phyloP scores from a whole-genome alignment of 2,113 vertebrate species.

The Zosterops lateralis region DNA sequence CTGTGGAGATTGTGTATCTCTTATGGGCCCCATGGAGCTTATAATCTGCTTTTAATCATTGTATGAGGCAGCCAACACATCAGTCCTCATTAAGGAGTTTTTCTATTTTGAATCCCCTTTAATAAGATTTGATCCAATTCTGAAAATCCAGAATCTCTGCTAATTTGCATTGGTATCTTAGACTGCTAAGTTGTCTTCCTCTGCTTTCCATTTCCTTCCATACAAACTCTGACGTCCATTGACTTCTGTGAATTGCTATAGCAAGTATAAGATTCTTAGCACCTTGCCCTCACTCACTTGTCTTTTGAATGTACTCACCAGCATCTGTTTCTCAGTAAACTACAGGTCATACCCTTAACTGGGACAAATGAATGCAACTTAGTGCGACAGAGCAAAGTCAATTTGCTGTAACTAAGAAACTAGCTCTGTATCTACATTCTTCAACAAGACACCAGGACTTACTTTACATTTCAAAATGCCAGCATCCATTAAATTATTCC shows the following conservation, averaged over 20 bases:
- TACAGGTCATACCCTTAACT: neutral
- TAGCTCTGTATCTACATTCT: neutral
- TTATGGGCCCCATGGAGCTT: neutral
- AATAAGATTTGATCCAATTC: slow-evolving; percentile 3
- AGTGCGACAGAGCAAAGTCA: neutral
- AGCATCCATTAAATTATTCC: neutral
- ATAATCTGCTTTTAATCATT: slow-evolving; percentile 61
- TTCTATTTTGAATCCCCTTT: neutral
- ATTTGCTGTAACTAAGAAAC: slow-evolving; percentile 21
- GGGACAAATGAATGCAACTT: neutral
- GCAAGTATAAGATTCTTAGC: neutral
- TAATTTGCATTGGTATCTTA: neutral
- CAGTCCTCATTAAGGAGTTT: slow-evolving; percentile 11
- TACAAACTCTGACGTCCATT: neutral
- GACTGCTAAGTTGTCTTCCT: neutral
- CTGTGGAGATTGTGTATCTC: slow-evolving; percentile 41
- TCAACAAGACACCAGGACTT: neutral
- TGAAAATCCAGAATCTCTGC: neutral
- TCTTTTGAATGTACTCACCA: neutral
- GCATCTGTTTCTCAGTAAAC: slow-evolving; percentile 2
- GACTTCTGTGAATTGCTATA: neutral
- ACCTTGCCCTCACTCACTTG: neutral
- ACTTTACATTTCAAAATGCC: slow-evolving; percentile 7
- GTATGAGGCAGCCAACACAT: neutral
- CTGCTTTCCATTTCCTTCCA: neutral